phyloP scores from a whole-genome alignment of 2,113 vertebrate genomes.

The Psammodynastes pulverulentus region DNA sequence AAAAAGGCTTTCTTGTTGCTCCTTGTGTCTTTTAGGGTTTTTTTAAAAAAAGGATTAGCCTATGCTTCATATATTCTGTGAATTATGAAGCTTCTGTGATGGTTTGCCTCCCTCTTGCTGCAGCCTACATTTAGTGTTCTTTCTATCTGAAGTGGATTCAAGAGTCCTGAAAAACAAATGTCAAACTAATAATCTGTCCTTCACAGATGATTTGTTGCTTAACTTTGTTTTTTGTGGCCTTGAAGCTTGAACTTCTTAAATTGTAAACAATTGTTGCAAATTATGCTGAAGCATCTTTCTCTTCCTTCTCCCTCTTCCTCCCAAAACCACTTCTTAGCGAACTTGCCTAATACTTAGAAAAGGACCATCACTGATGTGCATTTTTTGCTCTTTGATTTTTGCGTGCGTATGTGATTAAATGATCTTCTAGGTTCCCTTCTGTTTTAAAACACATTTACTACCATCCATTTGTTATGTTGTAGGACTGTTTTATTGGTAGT shows the following conservation, averaged over 20 bases:
- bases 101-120: not conserved
- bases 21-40: not conserved
- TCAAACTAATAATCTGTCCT: conserved; percentile 31
- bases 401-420: not conserved
- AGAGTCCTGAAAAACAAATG: conserved; percentile 44
- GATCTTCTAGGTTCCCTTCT: conserved; percentile 2
- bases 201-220: conserved; percentile 16
- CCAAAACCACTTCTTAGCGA: not conserved
- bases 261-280: conserved; percentile 6
- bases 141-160: conserved; percentile 39
- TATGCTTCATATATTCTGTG: conserved; percentile 3
- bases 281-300: not conserved
- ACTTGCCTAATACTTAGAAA: conserved; percentile 21
- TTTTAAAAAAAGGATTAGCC: not conserved
- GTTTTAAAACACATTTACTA: not conserved
- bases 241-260: conserved; percentile 33
- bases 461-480: not conserved
- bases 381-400: conserved; percentile 15
- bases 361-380: not conserved
- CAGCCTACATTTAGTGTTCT: conserved; percentile 9
- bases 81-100: conserved; percentile 15
- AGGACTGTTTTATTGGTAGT: not conserved
- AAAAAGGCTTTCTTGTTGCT: conserved; percentile 3
- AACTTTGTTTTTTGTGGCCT: conserved; percentile 32
- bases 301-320: not conserved